Percentiles rank a stretch among this genome's conserved stretches.
phyloP scores from a whole-genome alignment of 2,797 vertebrate species.

The Alectoris magna region DNA sequence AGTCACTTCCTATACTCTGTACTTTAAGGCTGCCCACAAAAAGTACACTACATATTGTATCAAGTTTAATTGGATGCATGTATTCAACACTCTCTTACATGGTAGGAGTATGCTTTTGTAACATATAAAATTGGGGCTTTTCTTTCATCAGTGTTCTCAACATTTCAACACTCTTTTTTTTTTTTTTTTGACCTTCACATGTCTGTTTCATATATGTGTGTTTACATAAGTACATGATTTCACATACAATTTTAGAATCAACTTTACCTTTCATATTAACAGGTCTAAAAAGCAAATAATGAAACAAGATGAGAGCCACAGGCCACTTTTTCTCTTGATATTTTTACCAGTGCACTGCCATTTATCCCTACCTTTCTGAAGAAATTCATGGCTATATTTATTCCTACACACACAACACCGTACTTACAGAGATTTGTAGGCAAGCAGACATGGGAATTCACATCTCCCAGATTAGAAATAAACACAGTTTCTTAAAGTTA shows the following conservation, averaged over 20 bases:
- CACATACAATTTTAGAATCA: not conserved
- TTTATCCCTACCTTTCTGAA: not conserved
- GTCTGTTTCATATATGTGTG: not conserved
- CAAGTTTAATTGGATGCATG: not conserved
- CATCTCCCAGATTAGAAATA: not conserved
- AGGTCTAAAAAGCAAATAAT: not conserved
- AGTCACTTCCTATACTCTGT: not conserved
- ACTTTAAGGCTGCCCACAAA: not conserved
- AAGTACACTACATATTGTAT: not conserved
- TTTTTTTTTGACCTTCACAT: not conserved
- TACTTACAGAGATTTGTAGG: not conserved
- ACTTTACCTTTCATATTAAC: not conserved
- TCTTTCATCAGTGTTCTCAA: not conserved
- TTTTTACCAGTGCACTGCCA: not conserved
- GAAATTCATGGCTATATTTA: not conserved
- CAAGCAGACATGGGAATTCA: not conserved
- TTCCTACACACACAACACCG: not conserved
- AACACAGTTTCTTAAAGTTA: not conserved
- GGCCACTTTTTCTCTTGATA: not conserved
- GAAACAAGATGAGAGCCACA: not conserved
- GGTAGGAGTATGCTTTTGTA: not conserved
- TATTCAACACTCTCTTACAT: not conserved
- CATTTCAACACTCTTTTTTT: not conserved
- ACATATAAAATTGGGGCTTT: not conserved
- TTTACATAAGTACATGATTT: not conserved